phyloP scores from a whole-genome alignment of 1,140 invertebrate species.

The Drosophila ambigua region DNA sequence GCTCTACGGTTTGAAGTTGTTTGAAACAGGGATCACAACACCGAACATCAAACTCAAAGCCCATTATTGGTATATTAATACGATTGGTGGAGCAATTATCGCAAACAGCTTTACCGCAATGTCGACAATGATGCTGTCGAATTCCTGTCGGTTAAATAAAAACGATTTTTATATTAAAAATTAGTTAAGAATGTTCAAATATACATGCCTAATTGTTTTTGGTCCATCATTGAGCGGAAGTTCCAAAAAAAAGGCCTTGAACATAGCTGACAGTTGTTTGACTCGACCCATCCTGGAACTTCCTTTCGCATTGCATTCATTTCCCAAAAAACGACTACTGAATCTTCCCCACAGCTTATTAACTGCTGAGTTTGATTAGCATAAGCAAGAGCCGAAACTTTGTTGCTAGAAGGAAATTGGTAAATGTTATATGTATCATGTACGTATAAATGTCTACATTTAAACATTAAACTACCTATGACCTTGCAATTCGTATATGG shows the following conservation, averaged over 20 bases:
- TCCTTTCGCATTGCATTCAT: constrained; percentile 93
- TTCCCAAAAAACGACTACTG: constrained; percentile 97
- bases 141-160: constrained; percentile 80
- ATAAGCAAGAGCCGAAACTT: constrained; percentile 93
- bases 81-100: constrained; percentile 95
- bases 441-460: no score
- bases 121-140: constrained; percentile 95
- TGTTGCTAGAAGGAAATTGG: constrained; percentile 84
- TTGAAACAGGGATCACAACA: constrained; percentile 96
- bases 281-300: constrained; percentile 97
- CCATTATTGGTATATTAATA: constrained; percentile 96
- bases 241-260: constrained; percentile 99
- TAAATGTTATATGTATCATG: neutral
- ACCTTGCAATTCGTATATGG: constrained; percentile 98
- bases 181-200: neutral
- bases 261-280: constrained; percentile 97
- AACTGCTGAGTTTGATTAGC: constrained; percentile 91
- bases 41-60: constrained; percentile 98
- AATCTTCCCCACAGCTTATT: constrained; percentile 97
- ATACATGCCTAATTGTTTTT: constrained; percentile 92
- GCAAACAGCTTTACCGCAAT: constrained; percentile 97
- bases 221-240: constrained; percentile 98
- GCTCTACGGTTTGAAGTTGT: constrained; percentile 92
- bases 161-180: no score
- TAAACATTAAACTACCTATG: constrained; percentile 88